phyloP scores from a whole-genome alignment of 2,113 vertebrate genomes.

The Phoenicopterus ruber region DNA sequence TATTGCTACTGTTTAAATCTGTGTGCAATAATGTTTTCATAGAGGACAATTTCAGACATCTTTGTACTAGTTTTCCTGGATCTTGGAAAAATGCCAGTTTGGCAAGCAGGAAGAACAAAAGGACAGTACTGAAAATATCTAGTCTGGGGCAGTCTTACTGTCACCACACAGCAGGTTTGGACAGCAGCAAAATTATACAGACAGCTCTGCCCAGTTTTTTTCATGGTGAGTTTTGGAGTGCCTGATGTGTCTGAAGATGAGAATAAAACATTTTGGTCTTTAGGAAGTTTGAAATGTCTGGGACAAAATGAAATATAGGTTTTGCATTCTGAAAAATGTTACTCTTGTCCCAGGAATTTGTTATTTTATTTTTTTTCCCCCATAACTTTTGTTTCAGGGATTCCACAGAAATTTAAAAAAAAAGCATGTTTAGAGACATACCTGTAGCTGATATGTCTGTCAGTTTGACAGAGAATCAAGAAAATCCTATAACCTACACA shows the following conservation, averaged over 20 bases:
- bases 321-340: neutral
- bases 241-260: neutral
- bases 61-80: slow-evolving; percentile 3
- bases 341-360: neutral
- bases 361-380: neutral
- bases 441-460: neutral
- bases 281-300: slow-evolving; percentile 2
- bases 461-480: neutral
- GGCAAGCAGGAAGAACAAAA: slow-evolving; percentile 52
- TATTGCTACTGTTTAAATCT: neutral
- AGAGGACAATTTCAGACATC: neutral
- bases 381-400: neutral
- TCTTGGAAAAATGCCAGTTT: slow-evolving; percentile 46
- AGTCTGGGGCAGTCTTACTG: slow-evolving; percentile 11
- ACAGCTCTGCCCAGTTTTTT: neutral
- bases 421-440: neutral
- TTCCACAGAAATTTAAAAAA: neutral
- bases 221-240: slow-evolving; percentile 11
- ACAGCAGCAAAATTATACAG: slow-evolving; percentile 46
- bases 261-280: slow-evolving; percentile 52
- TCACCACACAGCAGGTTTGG: slow-evolving; percentile 29
- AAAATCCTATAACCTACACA: neutral
- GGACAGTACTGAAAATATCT: slow-evolving; percentile 46
- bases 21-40: neutral
- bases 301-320: neutral